A percentile compares a stretch with the other conserved stretches of the same genome.
These are phyloP conservation scores for Pammene aurita DNA, from an alignment of 2,888 invertebrate species.

Conservation along the genomic window DNA sequence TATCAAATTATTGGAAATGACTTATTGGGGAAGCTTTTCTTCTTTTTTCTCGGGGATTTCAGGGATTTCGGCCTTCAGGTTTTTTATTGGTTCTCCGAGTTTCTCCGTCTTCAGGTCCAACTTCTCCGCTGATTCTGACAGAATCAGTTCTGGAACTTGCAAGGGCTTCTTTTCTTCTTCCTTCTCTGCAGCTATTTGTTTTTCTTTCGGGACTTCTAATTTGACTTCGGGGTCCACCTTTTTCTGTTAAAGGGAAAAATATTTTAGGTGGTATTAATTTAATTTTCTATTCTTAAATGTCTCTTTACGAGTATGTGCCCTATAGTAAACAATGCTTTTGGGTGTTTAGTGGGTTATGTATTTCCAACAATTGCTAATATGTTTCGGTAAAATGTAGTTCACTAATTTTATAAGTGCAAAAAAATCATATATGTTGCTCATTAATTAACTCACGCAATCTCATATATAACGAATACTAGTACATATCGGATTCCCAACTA, in stretches of 20 bases:
- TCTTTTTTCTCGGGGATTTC: constrained; percentile 29
- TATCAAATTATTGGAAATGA: constrained; percentile 41
- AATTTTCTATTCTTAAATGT: background rate
- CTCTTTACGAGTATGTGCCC: background rate
- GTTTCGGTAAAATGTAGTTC: no score
- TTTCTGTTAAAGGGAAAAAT: constrained; percentile 50
- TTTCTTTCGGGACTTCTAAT: constrained; percentile 55
- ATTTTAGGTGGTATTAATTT: background rate
- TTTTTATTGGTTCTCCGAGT: constrained; percentile 43
- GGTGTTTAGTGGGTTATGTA: background rate
- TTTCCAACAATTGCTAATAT: no score
- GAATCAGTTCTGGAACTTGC: constrained; percentile 74
- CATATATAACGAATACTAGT: no score
- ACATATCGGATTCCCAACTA: no score
- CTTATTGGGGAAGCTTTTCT: constrained; percentile 33
- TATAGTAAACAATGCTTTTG: no score
- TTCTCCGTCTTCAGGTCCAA: constrained; percentile 54
- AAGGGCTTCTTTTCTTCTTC: constrained; percentile 57
- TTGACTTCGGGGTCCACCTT: constrained; percentile 56
- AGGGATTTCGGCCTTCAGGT: constrained; percentile 43
- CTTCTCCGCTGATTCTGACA: constrained; percentile 67
- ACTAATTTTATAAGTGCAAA: no score
- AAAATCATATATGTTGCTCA: no score
- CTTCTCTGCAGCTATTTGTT: constrained; percentile 51
- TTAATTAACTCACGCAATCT: no score